phyloP scores from a whole-genome alignment of 2,888 invertebrate genomes.

The Drosophila austrosaltans region DNA sequence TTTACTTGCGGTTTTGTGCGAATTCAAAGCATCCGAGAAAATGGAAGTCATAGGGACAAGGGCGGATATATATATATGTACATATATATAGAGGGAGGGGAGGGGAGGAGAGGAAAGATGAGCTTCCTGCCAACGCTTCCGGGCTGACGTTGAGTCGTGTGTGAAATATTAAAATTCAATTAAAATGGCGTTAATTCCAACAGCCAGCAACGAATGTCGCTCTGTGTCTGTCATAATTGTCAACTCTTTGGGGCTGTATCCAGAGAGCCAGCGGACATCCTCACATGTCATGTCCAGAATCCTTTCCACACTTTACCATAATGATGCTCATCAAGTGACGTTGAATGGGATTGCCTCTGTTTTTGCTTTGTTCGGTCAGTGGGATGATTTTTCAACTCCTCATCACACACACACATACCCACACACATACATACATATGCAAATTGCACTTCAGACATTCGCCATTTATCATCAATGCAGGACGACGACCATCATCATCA shows the following conservation, averaged over 20 bases:
- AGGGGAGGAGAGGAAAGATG: neutral
- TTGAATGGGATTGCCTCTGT: slow-evolving; percentile 36
- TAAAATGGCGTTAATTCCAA: slow-evolving; percentile 80
- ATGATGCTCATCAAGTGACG: slow-evolving; percentile 70
- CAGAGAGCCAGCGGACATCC: slow-evolving; percentile 54
- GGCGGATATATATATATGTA: neutral
- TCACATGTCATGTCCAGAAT: slow-evolving; percentile 59
- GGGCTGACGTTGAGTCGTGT: slow-evolving; percentile 57
- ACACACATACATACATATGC: slow-evolving; percentile 40
- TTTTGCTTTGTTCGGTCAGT: slow-evolving; percentile 32
- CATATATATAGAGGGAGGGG: neutral
- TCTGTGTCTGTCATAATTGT: slow-evolving; percentile 77
- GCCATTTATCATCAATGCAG: slow-evolving; percentile 64
- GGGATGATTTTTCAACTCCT: slow-evolving; percentile 41
- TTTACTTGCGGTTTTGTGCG: slow-evolving; percentile 71
- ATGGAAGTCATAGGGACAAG: neutral
- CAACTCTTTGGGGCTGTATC: slow-evolving; percentile 59
- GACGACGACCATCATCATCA: slow-evolving; percentile 9
- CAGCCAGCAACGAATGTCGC: slow-evolving; percentile 53
- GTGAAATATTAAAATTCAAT: slow-evolving; percentile 82
- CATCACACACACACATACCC: neutral
- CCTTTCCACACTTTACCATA: slow-evolving; percentile 55
- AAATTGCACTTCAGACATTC: slow-evolving; percentile 75
- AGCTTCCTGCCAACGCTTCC: slow-evolving; percentile 40
- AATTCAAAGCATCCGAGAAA: slow-evolving; percentile 55